Evolutionary conservation across 2,888 invertebrate genomes (phyloP).

Genomic region (Thymelicus lineola): DNA sequence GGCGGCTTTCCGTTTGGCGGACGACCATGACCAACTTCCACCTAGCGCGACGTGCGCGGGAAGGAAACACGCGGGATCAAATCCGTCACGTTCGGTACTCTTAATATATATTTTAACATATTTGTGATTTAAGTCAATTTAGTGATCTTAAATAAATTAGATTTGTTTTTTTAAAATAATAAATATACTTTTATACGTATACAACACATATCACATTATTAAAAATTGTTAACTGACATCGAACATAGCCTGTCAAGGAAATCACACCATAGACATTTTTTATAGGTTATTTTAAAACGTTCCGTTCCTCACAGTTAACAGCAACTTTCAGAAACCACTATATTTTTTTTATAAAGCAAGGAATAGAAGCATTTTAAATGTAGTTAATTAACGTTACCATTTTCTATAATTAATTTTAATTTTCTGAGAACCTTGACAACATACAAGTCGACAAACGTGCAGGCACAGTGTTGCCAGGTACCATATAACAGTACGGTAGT

Average conservation of each 20-base stretch:
- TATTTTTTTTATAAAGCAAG: too few species aligned
- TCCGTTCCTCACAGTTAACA: slow-evolving; percentile 6
- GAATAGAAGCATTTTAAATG: too few species aligned
- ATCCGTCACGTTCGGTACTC: slow-evolving; percentile 56
- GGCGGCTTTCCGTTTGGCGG: slow-evolving; percentile 89
- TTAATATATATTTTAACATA: slow-evolving; percentile 40
- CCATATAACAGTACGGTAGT: too few species aligned
- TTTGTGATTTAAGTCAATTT: slow-evolving; percentile 20
- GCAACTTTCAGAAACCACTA: too few species aligned
- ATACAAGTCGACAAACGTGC: too few species aligned
- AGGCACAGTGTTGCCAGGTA: too few species aligned
- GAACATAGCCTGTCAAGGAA: slow-evolving; percentile 42
- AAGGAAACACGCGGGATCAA: slow-evolving; percentile 86
- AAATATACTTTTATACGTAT: slow-evolving; percentile 25
- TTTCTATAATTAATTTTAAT: too few species aligned
- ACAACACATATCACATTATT: slow-evolving; percentile 42
- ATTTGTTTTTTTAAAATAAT: slow-evolving; percentile 3
- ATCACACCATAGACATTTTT: slow-evolving; percentile 44
- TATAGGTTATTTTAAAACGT: slow-evolving; percentile 10
- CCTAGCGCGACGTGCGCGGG: slow-evolving; percentile 89
- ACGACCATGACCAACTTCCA: slow-evolving; percentile 88
- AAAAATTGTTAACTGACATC: slow-evolving; percentile 50
- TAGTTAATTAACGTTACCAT: too few species aligned
- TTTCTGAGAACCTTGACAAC: too few species aligned
- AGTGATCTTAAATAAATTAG: slow-evolving; percentile 6